Conservation (phyloP, 92 coral and sea anemone genomes). For the Porites lobata region DNA sequence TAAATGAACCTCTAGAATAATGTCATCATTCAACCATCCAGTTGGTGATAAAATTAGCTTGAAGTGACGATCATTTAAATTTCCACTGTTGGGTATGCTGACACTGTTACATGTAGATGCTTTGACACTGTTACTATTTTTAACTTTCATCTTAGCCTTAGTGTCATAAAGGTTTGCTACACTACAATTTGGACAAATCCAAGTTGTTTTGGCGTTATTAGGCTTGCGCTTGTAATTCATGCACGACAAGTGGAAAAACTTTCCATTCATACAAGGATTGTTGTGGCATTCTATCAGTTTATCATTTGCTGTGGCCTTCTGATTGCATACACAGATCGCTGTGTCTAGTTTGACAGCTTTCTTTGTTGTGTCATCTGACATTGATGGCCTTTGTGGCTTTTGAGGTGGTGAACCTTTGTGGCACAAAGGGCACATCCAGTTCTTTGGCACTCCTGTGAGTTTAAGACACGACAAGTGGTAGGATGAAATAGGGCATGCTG, state of each 20-base stretch:
- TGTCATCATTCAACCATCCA: conserved; percentile 57
- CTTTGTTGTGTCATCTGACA: conserved; percentile 37
- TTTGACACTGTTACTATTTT: background rate
- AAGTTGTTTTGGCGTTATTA: no score
- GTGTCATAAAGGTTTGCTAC: no score
- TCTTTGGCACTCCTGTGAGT: conserved; percentile 47
- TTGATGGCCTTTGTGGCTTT: conserved; percentile 16
- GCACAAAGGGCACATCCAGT: conserved; percentile 51
- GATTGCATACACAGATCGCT: conserved; percentile 21
- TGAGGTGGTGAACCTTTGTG: conserved; percentile 6
- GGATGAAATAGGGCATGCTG: conserved; percentile 47
- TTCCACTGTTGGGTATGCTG: conserved; percentile 32
- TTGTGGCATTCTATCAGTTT: background rate
- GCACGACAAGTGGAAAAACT: no score
- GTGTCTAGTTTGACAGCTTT: conserved; percentile 23
- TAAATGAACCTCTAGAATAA: conserved; percentile 57
- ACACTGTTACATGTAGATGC: conserved; percentile 20
- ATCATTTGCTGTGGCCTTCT: conserved; percentile 46
- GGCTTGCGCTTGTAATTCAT: no score
- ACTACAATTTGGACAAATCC: no score
- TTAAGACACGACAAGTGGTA: conserved; percentile 58
- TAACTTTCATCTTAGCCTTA: no score
- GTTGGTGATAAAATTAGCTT: conserved; percentile 38
- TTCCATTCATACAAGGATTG: background rate
- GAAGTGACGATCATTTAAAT: conserved; percentile 25